These are phyloP conservation scores for Crotalus viridis DNA, from an alignment of 2,113 vertebrate genomes.

Conservation along the genomic window DNA sequence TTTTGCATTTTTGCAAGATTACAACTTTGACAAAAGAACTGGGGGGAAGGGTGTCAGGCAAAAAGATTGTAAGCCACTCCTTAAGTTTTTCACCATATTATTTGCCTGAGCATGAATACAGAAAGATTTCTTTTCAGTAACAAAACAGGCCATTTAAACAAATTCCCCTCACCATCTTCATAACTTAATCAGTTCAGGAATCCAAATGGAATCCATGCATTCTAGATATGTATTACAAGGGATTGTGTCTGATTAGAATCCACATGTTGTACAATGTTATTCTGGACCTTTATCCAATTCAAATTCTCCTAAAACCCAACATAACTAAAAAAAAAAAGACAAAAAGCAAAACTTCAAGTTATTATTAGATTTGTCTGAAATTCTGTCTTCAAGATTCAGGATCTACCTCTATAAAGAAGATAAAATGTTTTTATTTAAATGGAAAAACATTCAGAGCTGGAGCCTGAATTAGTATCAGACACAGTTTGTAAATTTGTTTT, in stretches of 20 bases:
- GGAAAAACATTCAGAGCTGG: not conserved
- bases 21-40: not conserved
- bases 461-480: not conserved
- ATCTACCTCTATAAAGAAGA: not conserved
- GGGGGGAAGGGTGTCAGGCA: not conserved
- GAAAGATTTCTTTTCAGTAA: not conserved
- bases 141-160: not conserved
- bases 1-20: not conserved
- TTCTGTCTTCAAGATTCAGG: not conserved
- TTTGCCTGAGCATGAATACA: not conserved
- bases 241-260: not conserved
- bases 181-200: not conserved
- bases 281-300: not conserved
- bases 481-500: not conserved
- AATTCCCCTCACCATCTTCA: not conserved
- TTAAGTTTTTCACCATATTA: not conserved
- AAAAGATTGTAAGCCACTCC: not conserved
- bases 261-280: not conserved
- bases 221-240: not conserved
- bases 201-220: not conserved
- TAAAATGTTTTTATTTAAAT: not conserved
- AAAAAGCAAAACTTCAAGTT: not conserved
- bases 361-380: not conserved
- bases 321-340: not conserved
- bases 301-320: not conserved